phyloP scores from a whole-genome alignment of 1,140 invertebrate species.

The Teleopsis dalmanni region DNA sequence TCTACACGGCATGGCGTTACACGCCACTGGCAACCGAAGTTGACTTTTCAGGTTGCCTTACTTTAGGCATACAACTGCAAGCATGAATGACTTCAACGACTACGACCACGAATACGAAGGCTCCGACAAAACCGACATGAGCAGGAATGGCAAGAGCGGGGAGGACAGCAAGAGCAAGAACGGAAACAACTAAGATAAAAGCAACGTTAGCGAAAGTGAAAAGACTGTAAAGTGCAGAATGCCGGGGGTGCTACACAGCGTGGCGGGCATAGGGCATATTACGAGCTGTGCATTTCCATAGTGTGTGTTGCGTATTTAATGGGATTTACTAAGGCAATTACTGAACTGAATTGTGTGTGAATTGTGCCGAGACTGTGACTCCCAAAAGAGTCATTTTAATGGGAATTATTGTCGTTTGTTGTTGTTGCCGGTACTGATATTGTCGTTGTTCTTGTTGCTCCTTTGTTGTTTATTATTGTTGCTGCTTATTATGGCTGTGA shows the following conservation, averaged over 20 bases:
- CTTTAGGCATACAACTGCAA: background rate
- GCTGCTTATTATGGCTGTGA: no score
- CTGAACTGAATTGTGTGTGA: slow-evolving; percentile 11
- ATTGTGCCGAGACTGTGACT: slow-evolving; percentile 10
- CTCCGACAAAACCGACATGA: background rate
- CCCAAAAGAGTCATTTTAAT: no score
- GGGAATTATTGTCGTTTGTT: no score
- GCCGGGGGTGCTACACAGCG: no score
- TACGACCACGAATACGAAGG: background rate
- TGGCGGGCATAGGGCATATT: background rate
- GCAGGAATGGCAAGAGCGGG: no score
- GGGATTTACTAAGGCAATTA: slow-evolving; percentile 14
- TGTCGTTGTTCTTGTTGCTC: background rate
- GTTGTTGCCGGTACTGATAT: background rate
- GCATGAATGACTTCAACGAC: background rate
- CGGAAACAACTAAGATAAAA: no score
- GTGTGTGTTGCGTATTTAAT: slow-evolving; percentile 9
- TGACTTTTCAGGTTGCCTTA: background rate
- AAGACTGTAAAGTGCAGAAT: no score
- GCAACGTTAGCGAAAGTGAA: no score
- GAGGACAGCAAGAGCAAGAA: no score
- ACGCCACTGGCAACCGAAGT: no score
- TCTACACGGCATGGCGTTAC: no score
- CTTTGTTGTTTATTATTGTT: background rate
- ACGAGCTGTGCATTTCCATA: background rate